Conservation (phyloP, 2,797 vertebrate species). For the Catamblyrhynchus diadema region DNA sequence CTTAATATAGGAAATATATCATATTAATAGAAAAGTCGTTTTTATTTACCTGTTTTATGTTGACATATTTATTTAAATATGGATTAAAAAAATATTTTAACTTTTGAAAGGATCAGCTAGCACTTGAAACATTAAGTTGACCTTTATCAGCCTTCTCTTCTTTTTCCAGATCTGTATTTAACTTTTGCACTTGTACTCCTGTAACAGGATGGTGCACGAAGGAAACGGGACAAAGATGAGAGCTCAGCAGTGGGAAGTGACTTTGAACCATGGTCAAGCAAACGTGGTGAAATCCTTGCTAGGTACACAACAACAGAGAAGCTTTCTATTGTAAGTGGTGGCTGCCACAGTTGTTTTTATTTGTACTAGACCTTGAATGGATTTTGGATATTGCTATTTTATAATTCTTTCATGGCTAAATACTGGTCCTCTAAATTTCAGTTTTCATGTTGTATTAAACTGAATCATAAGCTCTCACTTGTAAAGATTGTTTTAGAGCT, state of each 20-base stretch:
- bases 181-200: not conserved
- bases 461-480: not conserved
- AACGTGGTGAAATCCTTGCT: conserved; percentile 90
- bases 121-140: not conserved
- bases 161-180: not conserved
- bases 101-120: not conserved
- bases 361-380: not conserved
- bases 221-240: conserved; percentile 83
- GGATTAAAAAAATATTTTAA: not conserved
- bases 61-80: not conserved
- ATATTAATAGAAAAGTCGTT: not conserved
- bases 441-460: not conserved
- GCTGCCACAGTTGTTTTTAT: not conserved
- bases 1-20: not conserved
- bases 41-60: not conserved
- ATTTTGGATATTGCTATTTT: not conserved
- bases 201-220: conserved; percentile 83
- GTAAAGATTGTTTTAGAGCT: accelerated
- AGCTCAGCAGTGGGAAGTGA: conserved; percentile 79
- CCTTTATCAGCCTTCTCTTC: not conserved
- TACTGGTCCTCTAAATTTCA: not conserved
- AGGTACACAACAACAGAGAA: conserved; percentile 96
- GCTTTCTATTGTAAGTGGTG: conserved; percentile 90
- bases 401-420: not conserved
- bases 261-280: conserved; percentile 92